Conservation (phyloP, 2,797 vertebrate species). For the Molossus alvarezi region DNA sequence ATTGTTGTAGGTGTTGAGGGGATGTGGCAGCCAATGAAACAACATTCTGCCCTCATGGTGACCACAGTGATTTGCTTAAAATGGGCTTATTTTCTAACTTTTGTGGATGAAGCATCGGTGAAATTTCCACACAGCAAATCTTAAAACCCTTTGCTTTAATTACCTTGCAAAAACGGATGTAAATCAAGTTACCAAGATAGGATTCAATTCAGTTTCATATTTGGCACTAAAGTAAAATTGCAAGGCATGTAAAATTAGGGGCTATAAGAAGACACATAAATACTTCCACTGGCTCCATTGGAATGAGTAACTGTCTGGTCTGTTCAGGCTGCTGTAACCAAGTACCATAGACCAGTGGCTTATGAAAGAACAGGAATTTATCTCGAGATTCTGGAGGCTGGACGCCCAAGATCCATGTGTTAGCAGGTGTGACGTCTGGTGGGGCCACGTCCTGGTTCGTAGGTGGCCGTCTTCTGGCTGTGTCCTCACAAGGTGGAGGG, state of each 20-base stretch:
- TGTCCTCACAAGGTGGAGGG: background rate
- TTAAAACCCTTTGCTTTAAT: slow-evolving; percentile 29
- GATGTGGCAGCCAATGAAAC: background rate
- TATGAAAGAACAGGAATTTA: background rate
- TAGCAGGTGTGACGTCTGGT: background rate
- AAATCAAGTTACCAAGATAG: background rate
- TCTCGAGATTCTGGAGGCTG: background rate
- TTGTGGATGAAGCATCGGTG: background rate
- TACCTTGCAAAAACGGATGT: background rate
- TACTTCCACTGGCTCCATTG: background rate
- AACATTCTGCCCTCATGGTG: background rate
- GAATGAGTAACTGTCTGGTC: background rate
- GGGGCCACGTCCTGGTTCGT: background rate
- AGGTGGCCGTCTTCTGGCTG: background rate
- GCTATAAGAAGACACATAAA: background rate
- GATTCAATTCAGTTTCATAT: background rate
- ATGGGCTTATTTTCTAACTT: background rate
- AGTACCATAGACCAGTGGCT: background rate
- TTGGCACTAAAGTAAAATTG: background rate
- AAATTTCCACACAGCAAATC: background rate
- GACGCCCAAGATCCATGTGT: background rate
- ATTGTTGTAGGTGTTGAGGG: background rate
- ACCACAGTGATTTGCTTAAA: background rate
- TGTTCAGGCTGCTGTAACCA: background rate
- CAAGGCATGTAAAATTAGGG: background rate